Evolutionary conservation across 2,113 vertebrate genomes (phyloP), one percentile per base, ranked within the genome.

Genomic region (Crotophaga sulcirostris): DNA sequence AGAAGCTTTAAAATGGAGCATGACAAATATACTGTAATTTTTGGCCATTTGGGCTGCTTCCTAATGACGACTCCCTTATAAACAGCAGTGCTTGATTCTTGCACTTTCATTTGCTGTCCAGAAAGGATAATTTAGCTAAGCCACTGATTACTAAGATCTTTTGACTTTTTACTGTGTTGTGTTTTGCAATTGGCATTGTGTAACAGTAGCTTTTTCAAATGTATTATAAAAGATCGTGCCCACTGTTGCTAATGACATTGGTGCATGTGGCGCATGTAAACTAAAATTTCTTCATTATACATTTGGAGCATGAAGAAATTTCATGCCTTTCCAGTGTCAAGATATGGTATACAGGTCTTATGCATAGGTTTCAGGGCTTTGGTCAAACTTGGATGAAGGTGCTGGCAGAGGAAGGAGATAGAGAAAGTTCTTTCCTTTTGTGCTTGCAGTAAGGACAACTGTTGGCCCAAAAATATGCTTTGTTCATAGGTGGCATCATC

Each of bases 1-100:
- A 82, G 44, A 45, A 78, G 56, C 52, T 94, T 93, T 69, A 66
- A 87, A 94, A 54, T 64, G 49, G 58, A 87, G 29, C 33, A 20
- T 82, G 89, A 82, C 38, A 89, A 84, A 78, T 64, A 49, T 1
- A 2, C 38, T 92, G 64, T 42, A 23, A 21, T 59, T 70, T 85
- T 78, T 51, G 25, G 52, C 66, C 54, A 54, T 78, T 87, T 60
- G 31, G 44, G 66, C 58, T 55, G 24, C 40, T 75, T 91, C 80
- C 60, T 67, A 56, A 2, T 52, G 34, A 40, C 19, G 52, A 56
- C 58, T 93, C 18, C 31, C 40, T 89, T 78, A 89, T 28, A 60
- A 59, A 70, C 9, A 68, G 23, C 25, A 76, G 4, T 38, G 13
- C 29, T 72, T 42, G 16, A 3, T 66, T 89, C 55, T 81, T 95